These are phyloP conservation scores for Temnothorax curvispinosus DNA, from an alignment of 1,140 invertebrate genomes.

Conservation along the genomic window DNA sequence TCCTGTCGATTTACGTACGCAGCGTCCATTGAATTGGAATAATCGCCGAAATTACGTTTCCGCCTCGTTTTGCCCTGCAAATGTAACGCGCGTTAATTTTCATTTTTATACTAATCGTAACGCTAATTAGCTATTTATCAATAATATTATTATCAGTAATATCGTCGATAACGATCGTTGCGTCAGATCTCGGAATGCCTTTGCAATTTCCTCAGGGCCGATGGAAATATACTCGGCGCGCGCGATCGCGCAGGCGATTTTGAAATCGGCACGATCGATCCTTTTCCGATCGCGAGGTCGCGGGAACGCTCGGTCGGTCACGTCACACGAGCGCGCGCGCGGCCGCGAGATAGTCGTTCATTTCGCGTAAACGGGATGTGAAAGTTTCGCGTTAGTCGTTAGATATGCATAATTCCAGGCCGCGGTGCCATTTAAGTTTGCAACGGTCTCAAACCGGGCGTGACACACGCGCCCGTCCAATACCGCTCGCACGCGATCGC, in stretches of 20 bases:
- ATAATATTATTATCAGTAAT: neutral
- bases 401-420: slow-evolving; percentile 74
- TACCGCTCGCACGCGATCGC: slow-evolving; percentile 33
- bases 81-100: neutral
- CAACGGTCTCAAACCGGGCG: slow-evolving; percentile 64
- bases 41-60: neutral
- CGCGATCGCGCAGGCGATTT: slow-evolving; percentile 33
- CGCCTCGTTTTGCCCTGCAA: slow-evolving; percentile 33
- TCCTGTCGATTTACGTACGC: neutral
- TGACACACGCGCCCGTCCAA: slow-evolving; percentile 64
- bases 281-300: slow-evolving; percentile 67
- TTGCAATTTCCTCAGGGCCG: slow-evolving; percentile 16
- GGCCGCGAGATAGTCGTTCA: slow-evolving; percentile 40
- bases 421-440: slow-evolving; percentile 62
- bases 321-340: slow-evolving; percentile 63
- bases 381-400: slow-evolving; percentile 74
- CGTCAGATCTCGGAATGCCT: neutral
- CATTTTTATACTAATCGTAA: neutral
- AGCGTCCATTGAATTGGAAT: neutral
- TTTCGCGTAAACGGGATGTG: slow-evolving; percentile 76
- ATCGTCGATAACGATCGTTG: neutral
- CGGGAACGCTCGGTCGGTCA: slow-evolving; percentile 70
- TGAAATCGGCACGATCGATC: slow-evolving; percentile 40
- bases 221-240: slow-evolving; percentile 24
- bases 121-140: no score